Percentiles rank a stretch among this genome's conserved stretches.
These are phyloP conservation scores for Oxytorus armatus DNA, from an alignment of 2,888 invertebrate genomes.

Conservation along the genomic window DNA sequence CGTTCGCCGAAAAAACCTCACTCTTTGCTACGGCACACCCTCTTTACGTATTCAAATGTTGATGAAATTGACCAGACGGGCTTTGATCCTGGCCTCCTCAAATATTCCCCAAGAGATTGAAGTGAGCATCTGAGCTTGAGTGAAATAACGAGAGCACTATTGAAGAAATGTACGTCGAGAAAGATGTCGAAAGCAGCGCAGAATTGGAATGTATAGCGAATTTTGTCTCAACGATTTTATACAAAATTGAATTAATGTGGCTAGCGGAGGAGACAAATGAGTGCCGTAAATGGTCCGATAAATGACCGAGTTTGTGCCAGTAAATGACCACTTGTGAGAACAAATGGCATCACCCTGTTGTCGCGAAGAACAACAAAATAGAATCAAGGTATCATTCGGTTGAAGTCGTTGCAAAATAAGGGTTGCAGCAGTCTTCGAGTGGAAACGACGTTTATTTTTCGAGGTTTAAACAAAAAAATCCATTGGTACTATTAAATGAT, in stretches of 20 bases:
- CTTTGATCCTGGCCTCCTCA: conserved; percentile 84
- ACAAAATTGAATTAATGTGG: neutral
- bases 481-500: too few species aligned
- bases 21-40: conserved; percentile 46
- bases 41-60: conserved; percentile 83
- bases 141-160: conserved; percentile 34
- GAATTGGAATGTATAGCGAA: conserved; percentile 63
- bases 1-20: conserved; percentile 51
- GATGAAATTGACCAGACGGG: conserved; percentile 84
- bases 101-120: conserved; percentile 84
- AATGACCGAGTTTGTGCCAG: too few species aligned
- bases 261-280: too few species aligned
- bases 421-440: too few species aligned
- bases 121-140: conserved; percentile 83
- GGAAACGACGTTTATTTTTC: too few species aligned
- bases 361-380: too few species aligned
- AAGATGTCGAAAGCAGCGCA: conserved; percentile 5
- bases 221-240: conserved; percentile 75
- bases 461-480: too few species aligned
- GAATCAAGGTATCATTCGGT: too few species aligned
- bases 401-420: too few species aligned
- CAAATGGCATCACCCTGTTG: too few species aligned
- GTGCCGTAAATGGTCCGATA: too few species aligned
- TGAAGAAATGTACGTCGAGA: conserved; percentile 1
- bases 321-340: too few species aligned